Base-by-base conservation (phyloP, 2,888 invertebrate genomes). In the Hypena proboscidalis region DNA sequence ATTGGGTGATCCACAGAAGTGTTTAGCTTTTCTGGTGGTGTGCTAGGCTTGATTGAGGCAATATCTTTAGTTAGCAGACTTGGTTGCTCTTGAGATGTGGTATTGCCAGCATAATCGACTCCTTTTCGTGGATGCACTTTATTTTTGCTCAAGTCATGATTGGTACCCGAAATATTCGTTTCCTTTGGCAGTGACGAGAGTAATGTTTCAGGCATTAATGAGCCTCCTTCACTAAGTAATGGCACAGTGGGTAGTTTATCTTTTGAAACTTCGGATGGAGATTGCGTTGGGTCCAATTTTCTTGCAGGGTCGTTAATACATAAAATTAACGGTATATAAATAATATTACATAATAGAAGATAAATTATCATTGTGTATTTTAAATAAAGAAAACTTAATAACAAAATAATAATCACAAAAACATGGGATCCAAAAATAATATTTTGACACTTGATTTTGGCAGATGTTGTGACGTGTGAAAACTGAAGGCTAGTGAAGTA, bases 161-260 rank as follows among this genome's bases (percentile, higher is more conserved):
- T n/a, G n/a, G n/a, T 74, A 33, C 79, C 75, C 50, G 77, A 55
- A 39, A 47, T 14, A 41, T 56, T 66, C 59, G 43, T 74, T 77
- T 42, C 70, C 70, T 36, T 77, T 78, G 75, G 56, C 43, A 77
- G 63, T 22, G 70, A 65, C 23, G 72, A 47, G 34, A 65, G 41
- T 23, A 69, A 57, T 26, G 61, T 49, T 34, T 72, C 74, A 21
- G 77, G 50, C 41, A 73, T 46, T 40, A 80, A 37, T 6, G 70
- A 54, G 31, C 83, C 87, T 48, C 83, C 86, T 74, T 85, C 87
- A 53, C 75, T 80, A 7, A 64, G 37, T 23, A 83, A 47, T 27
- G 66, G 59, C 20, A 73, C 49, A 46, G 67, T 70, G 3, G 54
- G 45, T 19, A 46, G 44, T 34, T 35, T 47, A 37, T 36, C 35